Base-by-base conservation (phyloP, 2,113 vertebrate species). In the Oncorhynchus mykiss region DNA sequence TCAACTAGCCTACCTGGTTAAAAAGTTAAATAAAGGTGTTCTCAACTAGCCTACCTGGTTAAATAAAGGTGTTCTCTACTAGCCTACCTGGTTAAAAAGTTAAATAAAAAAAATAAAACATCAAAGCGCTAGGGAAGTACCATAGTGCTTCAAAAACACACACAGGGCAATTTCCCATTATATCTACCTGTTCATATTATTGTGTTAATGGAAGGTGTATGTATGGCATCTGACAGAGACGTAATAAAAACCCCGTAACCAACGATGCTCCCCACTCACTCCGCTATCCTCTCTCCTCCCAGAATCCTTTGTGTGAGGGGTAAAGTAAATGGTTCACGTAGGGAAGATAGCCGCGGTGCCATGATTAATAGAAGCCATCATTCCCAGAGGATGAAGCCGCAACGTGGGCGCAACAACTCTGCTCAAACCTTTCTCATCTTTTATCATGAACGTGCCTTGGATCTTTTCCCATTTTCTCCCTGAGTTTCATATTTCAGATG, bases 291-390 rank as follows among this genome's bases (percentile, higher is more conserved):
- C 9, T 39, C 51, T 24, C 5, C 25, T 65, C 59, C 57, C 25
- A 73, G 34, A 62, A 49, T 70, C 54, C 75, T 72, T 54, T 54
- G 16, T 48, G 20, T 14, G 9, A 74, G 62, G 45, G 29, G 78
- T 73, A 73, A 14, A 24, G 27, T 72, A 79, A 85, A 87, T 74
- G 76, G 74, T 31, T 77, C 69, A 59, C 45, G 60, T 13, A 67
- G 49, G 66, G 16, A 65, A 72, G 29, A 82, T n/a, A 16, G 67
- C 60, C 6, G 1, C 25, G 27, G 51, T 31, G 65, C 60, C 27
- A 70, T 75, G 73, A 84, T 82, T 82, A 87, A 85, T 71, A 69
- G 64, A 77, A 71, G 49, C 71, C 48, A 72, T 65, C 22, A 34
- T 73, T 64, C 5, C 22, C 34, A 27, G 16, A 48, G 39, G 57